A percentile compares a stretch with the other conserved stretches of the same genome.
Evolutionary conservation across 2,888 invertebrate species (phyloP).

Genomic region (Syritta pipiens): DNA sequence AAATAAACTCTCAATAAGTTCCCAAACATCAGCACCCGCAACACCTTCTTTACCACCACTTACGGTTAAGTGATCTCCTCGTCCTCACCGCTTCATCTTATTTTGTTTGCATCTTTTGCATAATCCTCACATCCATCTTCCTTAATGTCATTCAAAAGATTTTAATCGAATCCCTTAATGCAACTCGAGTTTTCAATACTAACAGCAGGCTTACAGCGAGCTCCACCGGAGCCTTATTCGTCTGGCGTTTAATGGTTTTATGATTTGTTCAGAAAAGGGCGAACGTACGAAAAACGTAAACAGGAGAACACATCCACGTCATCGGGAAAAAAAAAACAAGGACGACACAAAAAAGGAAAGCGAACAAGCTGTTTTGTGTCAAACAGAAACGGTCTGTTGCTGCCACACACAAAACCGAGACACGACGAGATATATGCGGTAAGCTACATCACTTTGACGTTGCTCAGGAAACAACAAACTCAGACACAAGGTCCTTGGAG

Average conservation of each 20-base stretch:
- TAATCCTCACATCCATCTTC: slow-evolving; percentile 62
- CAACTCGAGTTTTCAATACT: slow-evolving; percentile 28
- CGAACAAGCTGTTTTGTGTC: slow-evolving; percentile 20
- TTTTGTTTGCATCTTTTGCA: slow-evolving; percentile 43
- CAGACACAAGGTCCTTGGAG: too few species aligned
- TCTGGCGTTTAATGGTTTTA: slow-evolving; percentile 57
- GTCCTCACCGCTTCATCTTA: background rate
- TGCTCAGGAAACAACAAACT: slow-evolving; percentile 1
- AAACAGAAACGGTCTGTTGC: slow-evolving; percentile 20
- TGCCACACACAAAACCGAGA: slow-evolving; percentile 8
- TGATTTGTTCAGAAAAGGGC: slow-evolving; percentile 41
- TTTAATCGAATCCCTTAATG: slow-evolving; percentile 64
- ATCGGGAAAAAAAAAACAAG: slow-evolving; percentile 7
- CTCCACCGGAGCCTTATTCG: too few species aligned
- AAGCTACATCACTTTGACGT: slow-evolving; percentile 4
- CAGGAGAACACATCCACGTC: background rate
- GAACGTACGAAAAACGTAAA: slow-evolving; percentile 1
- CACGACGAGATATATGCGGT: slow-evolving; percentile 14
- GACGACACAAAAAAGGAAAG: background rate
- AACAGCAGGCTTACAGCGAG: slow-evolving; percentile 27
- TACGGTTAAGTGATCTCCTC: background rate
- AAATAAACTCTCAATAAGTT: too few species aligned
- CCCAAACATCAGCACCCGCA: too few species aligned
- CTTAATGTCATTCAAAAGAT: slow-evolving; percentile 57
- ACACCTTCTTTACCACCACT: background rate